These are phyloP conservation scores for Rotaria macrura DNA, from an alignment of 2,888 invertebrate genomes.

Conservation along the genomic window DNA sequence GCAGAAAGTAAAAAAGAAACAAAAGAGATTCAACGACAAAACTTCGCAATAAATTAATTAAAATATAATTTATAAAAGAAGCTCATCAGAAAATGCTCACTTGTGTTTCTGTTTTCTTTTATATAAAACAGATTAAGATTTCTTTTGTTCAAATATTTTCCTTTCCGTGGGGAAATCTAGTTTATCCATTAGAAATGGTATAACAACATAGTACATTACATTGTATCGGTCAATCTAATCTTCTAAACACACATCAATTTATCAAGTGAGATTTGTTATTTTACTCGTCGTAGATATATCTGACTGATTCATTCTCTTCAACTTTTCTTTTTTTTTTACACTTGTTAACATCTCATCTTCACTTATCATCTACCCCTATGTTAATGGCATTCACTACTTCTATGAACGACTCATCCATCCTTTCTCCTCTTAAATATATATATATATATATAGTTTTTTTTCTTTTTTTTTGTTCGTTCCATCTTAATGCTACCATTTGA, in stretches of 20 bases:
- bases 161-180: neutral
- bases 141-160: neutral
- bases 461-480: neutral
- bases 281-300: neutral
- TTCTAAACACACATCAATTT: neutral
- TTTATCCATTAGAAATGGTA: neutral
- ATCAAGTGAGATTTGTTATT: neutral
- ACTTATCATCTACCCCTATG: neutral
- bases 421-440: neutral
- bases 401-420: neutral
- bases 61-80: neutral
- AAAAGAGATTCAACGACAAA: too few relatives aligned
- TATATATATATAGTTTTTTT: too few relatives aligned
- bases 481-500: neutral
- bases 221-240: neutral
- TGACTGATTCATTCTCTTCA: neutral
- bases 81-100: neutral
- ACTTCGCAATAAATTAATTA: neutral
- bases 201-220: neutral
- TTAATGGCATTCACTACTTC: neutral
- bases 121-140: neutral
- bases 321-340: too few relatives aligned
- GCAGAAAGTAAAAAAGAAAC: too few relatives aligned
- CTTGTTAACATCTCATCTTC: too few relatives aligned
- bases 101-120: neutral